Evolutionary conservation across 1,140 invertebrate species (phyloP).

Genomic region (Dendroctonus ponderosae): DNA sequence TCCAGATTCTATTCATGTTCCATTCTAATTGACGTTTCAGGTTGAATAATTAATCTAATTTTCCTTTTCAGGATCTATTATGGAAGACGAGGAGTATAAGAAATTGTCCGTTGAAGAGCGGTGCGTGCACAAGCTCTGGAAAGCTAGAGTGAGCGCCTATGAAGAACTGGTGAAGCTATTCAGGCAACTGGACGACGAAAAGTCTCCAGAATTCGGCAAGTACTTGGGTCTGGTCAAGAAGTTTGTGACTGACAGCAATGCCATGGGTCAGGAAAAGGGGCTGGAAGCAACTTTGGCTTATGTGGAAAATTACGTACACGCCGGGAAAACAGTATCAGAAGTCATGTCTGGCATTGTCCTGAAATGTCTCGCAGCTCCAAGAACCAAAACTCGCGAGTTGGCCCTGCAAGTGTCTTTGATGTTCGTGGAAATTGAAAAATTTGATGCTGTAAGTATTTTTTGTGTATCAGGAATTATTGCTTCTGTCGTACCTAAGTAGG

Average conservation of each 20-base stretch:
- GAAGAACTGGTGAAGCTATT: constrained; percentile 91
- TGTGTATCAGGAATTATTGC: not conserved
- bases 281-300: constrained; percentile 87
- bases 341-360: constrained; percentile 85
- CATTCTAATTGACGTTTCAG: no score
- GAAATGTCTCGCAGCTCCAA: constrained; percentile 90
- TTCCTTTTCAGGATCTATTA: constrained; percentile 41
- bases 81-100: constrained; percentile 90
- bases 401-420: constrained; percentile 86
- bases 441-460: constrained; percentile 67
- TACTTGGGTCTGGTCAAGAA: constrained; percentile 92
- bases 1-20: no score
- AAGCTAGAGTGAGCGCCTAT: constrained; percentile 89
- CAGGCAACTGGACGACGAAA: constrained; percentile 83
- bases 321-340: constrained; percentile 84
- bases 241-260: constrained; percentile 94
- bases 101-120: constrained; percentile 90
- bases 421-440: constrained; percentile 96
- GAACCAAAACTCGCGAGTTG: constrained; percentile 88
- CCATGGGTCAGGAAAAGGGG: constrained; percentile 92
- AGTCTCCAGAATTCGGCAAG: constrained; percentile 89
- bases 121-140: constrained; percentile 93
- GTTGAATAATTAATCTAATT: no score
- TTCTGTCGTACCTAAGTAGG: no score
- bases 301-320: constrained; percentile 83